A percentile compares a stretch with the other conserved stretches of the same genome.
Conservation (phyloP, 2,888 invertebrate genomes). For the Dexiosoma caninum region DNA sequence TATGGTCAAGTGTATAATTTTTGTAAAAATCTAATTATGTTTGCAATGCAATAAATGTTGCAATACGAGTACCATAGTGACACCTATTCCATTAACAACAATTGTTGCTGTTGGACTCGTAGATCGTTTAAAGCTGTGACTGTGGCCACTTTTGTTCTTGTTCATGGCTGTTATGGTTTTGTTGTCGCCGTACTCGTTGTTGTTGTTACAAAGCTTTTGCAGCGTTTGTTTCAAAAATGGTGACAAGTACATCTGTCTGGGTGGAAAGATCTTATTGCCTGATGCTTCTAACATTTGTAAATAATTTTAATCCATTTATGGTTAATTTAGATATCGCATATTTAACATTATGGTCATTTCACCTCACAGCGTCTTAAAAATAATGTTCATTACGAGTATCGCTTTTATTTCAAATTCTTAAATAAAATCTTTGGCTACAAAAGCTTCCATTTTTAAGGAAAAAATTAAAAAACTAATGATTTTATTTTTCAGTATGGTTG, state of each 20-base stretch:
- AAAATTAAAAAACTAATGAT: too few relatives aligned
- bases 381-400: slow-evolving; percentile 22
- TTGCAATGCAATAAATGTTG: slow-evolving; percentile 55
- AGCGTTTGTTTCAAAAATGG: neutral
- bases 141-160: slow-evolving; percentile 4
- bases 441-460: too few relatives aligned
- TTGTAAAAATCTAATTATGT: slow-evolving; percentile 61
- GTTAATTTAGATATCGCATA: slow-evolving; percentile 60
- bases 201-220: neutral
- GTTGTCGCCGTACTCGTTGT: neutral
- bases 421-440: neutral
- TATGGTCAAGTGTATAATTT: slow-evolving; percentile 47
- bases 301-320: slow-evolving; percentile 53
- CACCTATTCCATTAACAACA: slow-evolving; percentile 51
- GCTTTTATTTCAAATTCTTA: neutral
- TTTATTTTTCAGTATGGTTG: slow-evolving; percentile 6
- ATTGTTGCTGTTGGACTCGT: too few relatives aligned
- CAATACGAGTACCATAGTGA: slow-evolving; percentile 33
- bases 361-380: neutral
- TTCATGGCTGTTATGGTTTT: slow-evolving; percentile 24
- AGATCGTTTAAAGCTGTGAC: slow-evolving; percentile 20
- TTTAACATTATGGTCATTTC: slow-evolving; percentile 28
- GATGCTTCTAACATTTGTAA: slow-evolving; percentile 25
- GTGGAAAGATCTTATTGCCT: slow-evolving; percentile 32
- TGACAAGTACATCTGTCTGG: slow-evolving; percentile 39